Evolutionary conservation across 2,888 invertebrate species (phyloP).

Genomic region (Cryptophagus acutangulus): DNA sequence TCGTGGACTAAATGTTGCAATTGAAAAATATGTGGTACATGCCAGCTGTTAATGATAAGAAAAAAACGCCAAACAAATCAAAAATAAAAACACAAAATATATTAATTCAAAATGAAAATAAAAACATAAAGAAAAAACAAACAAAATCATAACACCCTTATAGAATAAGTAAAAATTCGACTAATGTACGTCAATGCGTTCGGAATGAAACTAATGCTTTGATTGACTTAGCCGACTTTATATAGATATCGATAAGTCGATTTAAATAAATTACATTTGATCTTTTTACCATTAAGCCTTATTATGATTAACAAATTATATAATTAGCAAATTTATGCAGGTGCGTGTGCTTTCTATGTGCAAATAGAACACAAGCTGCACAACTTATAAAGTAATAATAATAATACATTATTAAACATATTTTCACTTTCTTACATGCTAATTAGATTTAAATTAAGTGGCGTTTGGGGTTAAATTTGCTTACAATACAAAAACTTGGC

Average conservation of each 20-base stretch:
- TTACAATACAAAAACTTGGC: neutral
- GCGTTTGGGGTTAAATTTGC: neutral
- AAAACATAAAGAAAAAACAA: neutral
- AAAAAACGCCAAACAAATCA: no score
- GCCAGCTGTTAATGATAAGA: no score
- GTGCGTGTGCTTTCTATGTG: conserved; percentile 20
- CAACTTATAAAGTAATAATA: neutral
- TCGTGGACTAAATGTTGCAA: no score
- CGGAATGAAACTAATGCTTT: no score
- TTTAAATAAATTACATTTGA: neutral
- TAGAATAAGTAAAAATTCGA: no score
- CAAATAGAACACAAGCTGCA: conserved; percentile 14
- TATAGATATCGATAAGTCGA: neutral
- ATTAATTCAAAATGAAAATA: no score
- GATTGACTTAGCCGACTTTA: conserved; percentile 3
- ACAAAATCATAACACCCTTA: no score
- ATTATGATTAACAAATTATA: conserved; percentile 23
- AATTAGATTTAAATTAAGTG: no score
- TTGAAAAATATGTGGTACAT: no score
- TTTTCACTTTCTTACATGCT: conserved; percentile 5
- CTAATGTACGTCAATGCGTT: no score
- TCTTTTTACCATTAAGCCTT: conserved; percentile 2
- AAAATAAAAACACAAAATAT: no score
- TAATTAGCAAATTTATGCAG: conserved; percentile 22
- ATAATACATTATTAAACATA: neutral